Percentiles rank a stretch among this genome's conserved stretches.
phyloP scores from a whole-genome alignment of 2,888 invertebrate species.

The Autographa pulchrina region DNA sequence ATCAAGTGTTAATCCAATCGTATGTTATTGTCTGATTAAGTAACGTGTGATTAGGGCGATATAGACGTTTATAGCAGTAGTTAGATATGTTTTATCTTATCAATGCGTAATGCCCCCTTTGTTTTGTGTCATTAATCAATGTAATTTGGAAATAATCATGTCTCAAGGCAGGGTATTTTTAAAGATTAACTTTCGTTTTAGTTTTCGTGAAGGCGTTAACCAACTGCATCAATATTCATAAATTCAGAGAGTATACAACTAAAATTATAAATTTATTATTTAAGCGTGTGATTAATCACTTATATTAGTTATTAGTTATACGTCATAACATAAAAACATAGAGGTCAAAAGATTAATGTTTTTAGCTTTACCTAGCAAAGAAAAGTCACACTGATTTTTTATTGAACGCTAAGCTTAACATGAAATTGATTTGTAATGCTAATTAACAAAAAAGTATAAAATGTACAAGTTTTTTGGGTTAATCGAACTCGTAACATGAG shows the following conservation, averaged over 20 bases:
- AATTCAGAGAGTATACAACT: neutral
- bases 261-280: neutral
- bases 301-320: neutral
- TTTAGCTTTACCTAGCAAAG: neutral
- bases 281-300: neutral
- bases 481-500: conserved; percentile 15
- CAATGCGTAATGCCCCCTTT: neutral
- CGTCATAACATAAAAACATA: neutral
- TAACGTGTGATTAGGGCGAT: conserved; percentile 25
- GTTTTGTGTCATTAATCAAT: neutral
- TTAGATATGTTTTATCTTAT: neutral
- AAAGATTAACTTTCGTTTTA: neutral
- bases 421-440: conserved; percentile 38
- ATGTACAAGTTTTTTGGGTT: conserved; percentile 16
- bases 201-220: too few species aligned
- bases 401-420: conserved; percentile 3
- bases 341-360: conserved; percentile 13
- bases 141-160: neutral
- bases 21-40: conserved; percentile 17
- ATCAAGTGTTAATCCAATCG: conserved; percentile 23
- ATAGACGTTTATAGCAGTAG: conserved; percentile 1
- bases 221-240: neutral
- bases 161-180: neutral
- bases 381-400: conserved; percentile 8
- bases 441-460: conserved; percentile 22